Base-by-base conservation (phyloP, 2,797 vertebrate species). In the Euthynnus affinis region DNA sequence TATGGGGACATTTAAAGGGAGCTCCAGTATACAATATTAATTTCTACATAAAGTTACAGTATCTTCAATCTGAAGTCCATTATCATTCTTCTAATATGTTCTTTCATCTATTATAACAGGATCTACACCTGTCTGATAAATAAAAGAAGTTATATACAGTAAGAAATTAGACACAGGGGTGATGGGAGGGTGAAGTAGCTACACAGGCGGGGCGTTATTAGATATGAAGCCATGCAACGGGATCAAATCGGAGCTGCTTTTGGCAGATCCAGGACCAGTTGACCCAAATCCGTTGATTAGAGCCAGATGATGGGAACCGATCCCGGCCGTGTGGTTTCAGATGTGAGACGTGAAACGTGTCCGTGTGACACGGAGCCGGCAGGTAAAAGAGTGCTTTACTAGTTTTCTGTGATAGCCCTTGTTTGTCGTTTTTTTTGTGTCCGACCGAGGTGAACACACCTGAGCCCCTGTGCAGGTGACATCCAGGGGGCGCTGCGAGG, bases 141-240 rank as follows among this genome's bases (percentile, higher is more conserved):
- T 91, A 87, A 89, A 89, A 85, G 52, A 83, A 85, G 82, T 83
- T 91, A 89, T 91, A 82, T 87, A 92, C 89, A 92, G 67, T 66
- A 37, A 80, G 58, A 86, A 77, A 72, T 55, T 40, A 78, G 74
- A 84, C 46, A 12, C 56, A 55, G 23, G 60, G 23, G 17, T 32
- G 71, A 62, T 44, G 44, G 69, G 46, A 37, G 40, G 40, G 70
- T 9, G 76, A 52, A 37, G 64, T 53, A 60, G 76, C 71, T 72
- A 80, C 53, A 55, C 2, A 40, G 46, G 44, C 18, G 23, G 27
- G 53, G 44, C 3, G 8, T 60, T 64, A 22, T 73, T 69, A 66
- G n/a, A 58, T 46, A 78, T 66, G 66, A 88, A 88, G 81, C 66
- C 88, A 86, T 88, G 92, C 87, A 76, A 57, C 17, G 44, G 55